Base-by-base conservation (phyloP, 1,140 invertebrate species). In the Hypothenemus hampei region DNA sequence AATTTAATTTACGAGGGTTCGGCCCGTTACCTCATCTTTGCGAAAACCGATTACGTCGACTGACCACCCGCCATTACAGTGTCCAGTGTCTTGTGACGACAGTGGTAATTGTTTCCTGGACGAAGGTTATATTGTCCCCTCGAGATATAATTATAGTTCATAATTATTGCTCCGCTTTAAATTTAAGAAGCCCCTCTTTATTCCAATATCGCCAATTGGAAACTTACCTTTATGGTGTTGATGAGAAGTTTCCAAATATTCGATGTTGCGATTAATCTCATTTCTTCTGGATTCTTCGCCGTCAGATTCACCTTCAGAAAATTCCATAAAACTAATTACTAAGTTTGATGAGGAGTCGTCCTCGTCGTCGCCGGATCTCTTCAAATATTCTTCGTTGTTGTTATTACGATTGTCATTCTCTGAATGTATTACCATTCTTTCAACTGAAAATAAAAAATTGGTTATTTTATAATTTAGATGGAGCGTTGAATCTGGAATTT, bases 11-110 rank as follows among this genome's bases (percentile, higher is more conserved):
- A 50, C 41, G 54, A 57, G 54, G 39, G 46, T 49, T 29, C 37
- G 23, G 40, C 44, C n/a, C 40, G 41, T 47, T 53, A 56, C 53
- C 54, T 57, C 46, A 50, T 57, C 54, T 57, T 56, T 18, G 15
- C 53, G 53, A 39, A 57, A 58, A 53, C 33, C 29, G 29, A 54
- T 50, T 40, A 59, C 57, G 11, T 15, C 53, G 33, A 49, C 36
- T 41, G 39, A 69, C 68, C 57, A 31, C 13, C 20, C 54, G 54
- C 41, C 54, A 45, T 50, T 57, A 57, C 54, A 46, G 54, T 57
- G 54, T 57, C 54, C 54, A 49, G 54, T 50, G 51, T 45, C 57
- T 52, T 57, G 57, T 59, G 26, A 60, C 60, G 26, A 55, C 31
- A 15, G 52, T 50, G 36, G 58, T 57, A 54, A 63, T 65, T 29